Evolutionary conservation across 2,888 invertebrate genomes (phyloP), one percentile per base, ranked within the genome.

Genomic region (Rhagonycha lutea): DNA sequence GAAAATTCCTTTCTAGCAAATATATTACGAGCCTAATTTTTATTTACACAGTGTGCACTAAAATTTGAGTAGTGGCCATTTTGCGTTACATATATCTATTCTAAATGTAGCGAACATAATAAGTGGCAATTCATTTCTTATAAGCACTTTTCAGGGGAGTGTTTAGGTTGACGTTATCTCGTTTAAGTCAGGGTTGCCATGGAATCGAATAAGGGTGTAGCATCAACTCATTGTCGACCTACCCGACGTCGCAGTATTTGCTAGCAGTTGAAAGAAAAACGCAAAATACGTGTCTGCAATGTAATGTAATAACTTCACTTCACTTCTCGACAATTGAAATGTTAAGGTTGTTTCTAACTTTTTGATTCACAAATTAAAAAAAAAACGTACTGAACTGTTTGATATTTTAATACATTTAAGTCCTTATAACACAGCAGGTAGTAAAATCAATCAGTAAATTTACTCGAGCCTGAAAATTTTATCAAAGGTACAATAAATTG

Each of bases 101-200:
- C 61, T 69, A 73, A 77, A 77, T 72, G 76, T 73, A 77, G 74
- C 65, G 70, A 74, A 77, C 70, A 74, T 77, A 77, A 77, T 77
- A 77, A 77, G 74, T 71, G 74, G 77, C 74, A 77, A 77, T 77
- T 77, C 77, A 77, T 77, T 76, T 77, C 77, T 77, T 77, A 74
- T 71, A 74, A 74, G 77, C 74, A 72, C 69, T 70, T 77, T 71
- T 68, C 74, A 69, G 72, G 72, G 61, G 61, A 73, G 70, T 72
- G 72, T 72, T 76, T 76, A 69, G 70, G 72, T 76, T 76, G 76
- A 81, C 81, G 81, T 81, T 82, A 82, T 83, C 82, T 82, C 82
- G 80, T 81, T 80, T 74, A 72, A 82, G 81, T 80, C 81, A 80
- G 82, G 82, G 82, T 83, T 82, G 83, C 83, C 82, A 83, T 83